Evolutionary conservation across 53 echinoderm and acorn worm species (phyloP).

Genomic region (Luidia sarsii): DNA sequence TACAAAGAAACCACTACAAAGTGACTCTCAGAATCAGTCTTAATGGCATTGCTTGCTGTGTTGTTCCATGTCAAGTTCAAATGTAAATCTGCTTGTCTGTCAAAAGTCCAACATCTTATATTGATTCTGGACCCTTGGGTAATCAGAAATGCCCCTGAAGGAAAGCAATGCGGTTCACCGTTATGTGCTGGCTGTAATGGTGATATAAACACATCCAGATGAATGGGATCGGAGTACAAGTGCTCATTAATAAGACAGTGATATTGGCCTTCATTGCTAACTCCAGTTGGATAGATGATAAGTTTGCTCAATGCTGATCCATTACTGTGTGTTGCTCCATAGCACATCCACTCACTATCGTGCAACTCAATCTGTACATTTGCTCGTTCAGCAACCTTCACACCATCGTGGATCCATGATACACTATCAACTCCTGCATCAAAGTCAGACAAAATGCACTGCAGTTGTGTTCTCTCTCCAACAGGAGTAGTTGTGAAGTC

Average conservation of each 20-base stretch:
- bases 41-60: not conserved
- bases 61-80: constrained; percentile 7
- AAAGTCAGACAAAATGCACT: constrained; percentile 8
- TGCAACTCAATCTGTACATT: constrained; percentile 8
- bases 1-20: not conserved
- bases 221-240: not conserved
- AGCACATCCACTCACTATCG: constrained; percentile 9
- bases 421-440: not conserved
- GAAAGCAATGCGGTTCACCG: not conserved
- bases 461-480: constrained; percentile 18
- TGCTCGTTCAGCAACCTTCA: not conserved
- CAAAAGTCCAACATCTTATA: not conserved
- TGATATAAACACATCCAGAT: not conserved
- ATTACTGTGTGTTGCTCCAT: not conserved
- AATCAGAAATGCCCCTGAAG: not conserved
- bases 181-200: not conserved
- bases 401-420: not conserved
- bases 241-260: not conserved
- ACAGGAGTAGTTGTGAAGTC: not conserved
- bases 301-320: constrained; percentile 18
- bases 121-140: constrained; percentile 8
- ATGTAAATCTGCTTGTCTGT: not conserved
- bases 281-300: constrained; percentile 9
- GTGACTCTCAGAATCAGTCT: not conserved
- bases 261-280: not conserved